Evolutionary conservation across 2,888 invertebrate genomes (phyloP).

Genomic region (Pterostichus niger): DNA sequence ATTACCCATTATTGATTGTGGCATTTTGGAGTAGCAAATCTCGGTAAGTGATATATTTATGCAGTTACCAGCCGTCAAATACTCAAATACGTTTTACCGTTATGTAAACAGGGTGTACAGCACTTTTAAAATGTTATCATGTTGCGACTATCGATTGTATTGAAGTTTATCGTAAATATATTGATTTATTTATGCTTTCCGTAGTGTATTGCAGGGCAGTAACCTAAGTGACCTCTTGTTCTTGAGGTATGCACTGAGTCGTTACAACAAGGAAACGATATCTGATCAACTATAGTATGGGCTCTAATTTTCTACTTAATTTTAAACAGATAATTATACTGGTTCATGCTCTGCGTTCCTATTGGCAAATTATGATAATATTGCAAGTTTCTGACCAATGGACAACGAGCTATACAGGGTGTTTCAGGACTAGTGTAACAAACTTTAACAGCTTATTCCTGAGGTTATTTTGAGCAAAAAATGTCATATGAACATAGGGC

Average conservation of each 20-base stretch:
- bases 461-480: too few species aligned
- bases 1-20: too few species aligned
- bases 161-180: background rate
- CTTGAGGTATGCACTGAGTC: background rate
- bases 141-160: too few species aligned
- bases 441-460: too few species aligned
- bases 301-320: slow-evolving; percentile 41
- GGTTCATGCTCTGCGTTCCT: slow-evolving; percentile 11
- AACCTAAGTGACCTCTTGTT: slow-evolving; percentile 20
- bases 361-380: slow-evolving; percentile 50
- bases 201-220: background rate
- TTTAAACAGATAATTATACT: slow-evolving; percentile 44
- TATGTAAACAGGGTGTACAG: too few species aligned
- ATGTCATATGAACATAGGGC: too few species aligned
- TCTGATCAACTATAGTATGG: background rate
- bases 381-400: slow-evolving; percentile 16
- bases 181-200: background rate
- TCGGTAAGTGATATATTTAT: too few species aligned
- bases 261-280: slow-evolving; percentile 48
- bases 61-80: too few species aligned
- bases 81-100: too few species aligned
- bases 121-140: too few species aligned
- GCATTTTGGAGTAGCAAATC: too few species aligned
- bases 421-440: too few species aligned
- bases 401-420: background rate